Percentiles rank a stretch among this genome's conserved stretches.
These are phyloP conservation scores for Archivesica marissinica DNA, from an alignment of 1,140 invertebrate genomes.

Conservation along the genomic window DNA sequence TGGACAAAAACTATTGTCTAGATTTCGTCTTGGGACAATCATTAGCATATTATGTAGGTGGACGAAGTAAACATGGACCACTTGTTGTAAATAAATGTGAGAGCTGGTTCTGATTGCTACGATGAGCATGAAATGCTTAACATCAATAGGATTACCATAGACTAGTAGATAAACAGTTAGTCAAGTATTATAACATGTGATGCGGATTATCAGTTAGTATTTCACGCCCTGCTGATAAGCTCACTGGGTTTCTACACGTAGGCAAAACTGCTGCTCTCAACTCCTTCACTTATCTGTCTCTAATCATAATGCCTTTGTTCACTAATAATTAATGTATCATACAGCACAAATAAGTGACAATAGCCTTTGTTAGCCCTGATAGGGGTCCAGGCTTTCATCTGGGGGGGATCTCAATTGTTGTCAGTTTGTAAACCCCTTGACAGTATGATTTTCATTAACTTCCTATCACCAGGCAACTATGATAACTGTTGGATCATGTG, in stretches of 20 bases:
- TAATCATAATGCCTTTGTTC: neutral
- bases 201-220: neutral
- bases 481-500: constrained; percentile 1
- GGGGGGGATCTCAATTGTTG: neutral
- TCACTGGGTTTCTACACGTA: constrained; percentile 1
- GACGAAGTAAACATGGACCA: no score
- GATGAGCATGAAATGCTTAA: no score
- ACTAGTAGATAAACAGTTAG: no score
- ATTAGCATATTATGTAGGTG: no score
- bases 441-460: neutral
- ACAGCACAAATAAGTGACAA: neutral
- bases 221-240: neutral
- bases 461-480: neutral
- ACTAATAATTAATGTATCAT: neutral
- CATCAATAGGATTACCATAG: no score
- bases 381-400: neutral
- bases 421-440: neutral
- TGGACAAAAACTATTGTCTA: no score
- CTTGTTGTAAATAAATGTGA: no score
- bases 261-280: neutral
- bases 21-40: no score
- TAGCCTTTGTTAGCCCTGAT: neutral
- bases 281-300: neutral
- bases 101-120: no score
- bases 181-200: no score